Conservation (phyloP, 2,888 invertebrate genomes). For the Quadriops clusia region DNA sequence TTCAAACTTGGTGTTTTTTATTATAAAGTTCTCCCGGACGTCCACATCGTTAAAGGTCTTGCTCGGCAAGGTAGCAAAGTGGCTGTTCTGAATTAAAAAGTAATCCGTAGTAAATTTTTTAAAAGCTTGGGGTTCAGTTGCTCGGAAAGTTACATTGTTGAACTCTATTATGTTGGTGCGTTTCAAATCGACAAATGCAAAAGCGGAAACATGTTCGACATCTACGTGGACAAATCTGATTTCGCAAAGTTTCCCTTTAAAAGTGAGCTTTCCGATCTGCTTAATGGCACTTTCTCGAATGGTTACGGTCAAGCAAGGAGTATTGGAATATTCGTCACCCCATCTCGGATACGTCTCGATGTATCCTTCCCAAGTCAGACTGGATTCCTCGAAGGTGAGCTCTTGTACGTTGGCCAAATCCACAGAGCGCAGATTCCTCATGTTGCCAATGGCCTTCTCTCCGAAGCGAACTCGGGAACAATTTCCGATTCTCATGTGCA, state of each 20-base stretch:
- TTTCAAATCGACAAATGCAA: conserved; percentile 59
- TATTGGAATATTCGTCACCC: conserved; percentile 25
- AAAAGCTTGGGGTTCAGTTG: conserved; percentile 59
- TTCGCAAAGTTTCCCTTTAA: conserved; percentile 60
- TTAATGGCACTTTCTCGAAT: conserved; percentile 37
- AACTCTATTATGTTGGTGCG: conserved; percentile 49
- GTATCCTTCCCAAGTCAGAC: conserved; percentile 45
- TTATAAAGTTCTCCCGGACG: conserved; percentile 48
- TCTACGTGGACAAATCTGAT: conserved; percentile 51
- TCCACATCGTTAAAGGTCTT: conserved; percentile 63
- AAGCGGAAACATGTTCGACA: conserved; percentile 52
- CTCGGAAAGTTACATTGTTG: conserved; percentile 45
- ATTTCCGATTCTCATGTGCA: conserved; percentile 48
- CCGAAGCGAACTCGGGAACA: conserved; percentile 52
- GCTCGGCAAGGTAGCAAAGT: conserved; percentile 51
- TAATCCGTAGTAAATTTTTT: conserved; percentile 64
- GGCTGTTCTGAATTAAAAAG: conserved; percentile 51
- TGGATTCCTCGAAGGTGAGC: conserved; percentile 48
- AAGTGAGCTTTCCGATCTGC: conserved; percentile 42
- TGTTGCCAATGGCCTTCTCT: conserved; percentile 45
- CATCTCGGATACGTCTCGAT: conserved; percentile 22
- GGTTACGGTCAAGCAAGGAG: conserved; percentile 32
- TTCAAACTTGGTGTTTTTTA: conserved; percentile 53
- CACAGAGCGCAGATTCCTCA: conserved; percentile 50
- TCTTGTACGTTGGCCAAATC: conserved; percentile 50